These are phyloP conservation scores for Arenaria interpres DNA, from an alignment of 2,113 vertebrate genomes.

Conservation along the genomic window DNA sequence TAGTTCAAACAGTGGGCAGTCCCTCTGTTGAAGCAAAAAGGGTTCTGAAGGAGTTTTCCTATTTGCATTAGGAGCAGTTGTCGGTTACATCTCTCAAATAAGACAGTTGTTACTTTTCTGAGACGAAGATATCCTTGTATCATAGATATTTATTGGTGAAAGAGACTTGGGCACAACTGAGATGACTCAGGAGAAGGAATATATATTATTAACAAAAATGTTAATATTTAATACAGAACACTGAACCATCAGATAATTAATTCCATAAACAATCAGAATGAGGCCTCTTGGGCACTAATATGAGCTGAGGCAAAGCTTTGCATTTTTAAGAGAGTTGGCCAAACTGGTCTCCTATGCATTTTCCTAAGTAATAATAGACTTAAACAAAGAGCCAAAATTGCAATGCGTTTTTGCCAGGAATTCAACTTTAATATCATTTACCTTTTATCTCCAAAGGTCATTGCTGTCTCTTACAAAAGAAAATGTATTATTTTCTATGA, in stretches of 20 bases:
- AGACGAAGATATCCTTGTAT: background rate
- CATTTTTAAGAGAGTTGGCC: constrained; percentile 20
- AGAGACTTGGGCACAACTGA: background rate
- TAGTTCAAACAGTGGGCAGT: background rate
- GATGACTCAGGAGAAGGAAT: background rate
- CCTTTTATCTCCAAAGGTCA: constrained; percentile 38
- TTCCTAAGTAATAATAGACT: constrained; percentile 17
- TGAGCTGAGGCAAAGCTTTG: constrained; percentile 16
- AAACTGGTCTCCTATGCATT: background rate
- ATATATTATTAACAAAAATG: constrained; percentile 9
- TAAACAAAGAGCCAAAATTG: background rate
- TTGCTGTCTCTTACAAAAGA: background rate
- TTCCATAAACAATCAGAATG: constrained; percentile 57
- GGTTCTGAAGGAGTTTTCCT: background rate
- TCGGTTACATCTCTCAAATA: background rate
- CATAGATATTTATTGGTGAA: background rate
- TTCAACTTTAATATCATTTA: constrained; percentile 31
- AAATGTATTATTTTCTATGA: background rate
- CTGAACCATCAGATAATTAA: constrained; percentile 51
- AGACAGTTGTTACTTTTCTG: background rate
- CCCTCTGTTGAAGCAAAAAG: background rate
- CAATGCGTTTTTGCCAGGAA: constrained; percentile 1
- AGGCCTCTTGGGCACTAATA: constrained; percentile 17
- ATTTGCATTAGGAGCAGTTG: background rate
- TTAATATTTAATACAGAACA: constrained; percentile 33